Base-by-base conservation (phyloP, 64 coral and sea anemone species). In the Actinia tenebrosa region DNA sequence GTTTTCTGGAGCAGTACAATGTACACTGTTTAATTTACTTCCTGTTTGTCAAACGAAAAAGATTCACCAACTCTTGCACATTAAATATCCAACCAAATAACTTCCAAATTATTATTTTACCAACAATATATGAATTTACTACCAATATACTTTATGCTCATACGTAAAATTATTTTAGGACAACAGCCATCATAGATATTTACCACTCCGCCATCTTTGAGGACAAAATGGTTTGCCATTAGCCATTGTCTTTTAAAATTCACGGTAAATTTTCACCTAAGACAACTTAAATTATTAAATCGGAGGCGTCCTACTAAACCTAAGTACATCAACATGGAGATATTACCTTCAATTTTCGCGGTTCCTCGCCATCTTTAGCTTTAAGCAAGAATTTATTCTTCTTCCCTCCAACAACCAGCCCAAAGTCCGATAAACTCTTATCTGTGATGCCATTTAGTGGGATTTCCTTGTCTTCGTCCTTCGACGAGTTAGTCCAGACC, bases 331-430 rank as follows among this genome's bases (percentile, higher is more conserved):
- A 42, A 68, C 7, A 22, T 14, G 8, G 27, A 75, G 14, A 10
- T 30, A 13, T 43, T 61, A 92, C 90, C 90, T 87, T 92, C 43
- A 30, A 53, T 71, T 92, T 92, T 53, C 3, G 83, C 53, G 90
- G 90, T 23, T 87, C 77, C 13, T 66, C 47, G 20, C 86, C 86
- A 87, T 87, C 86, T 87, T 92, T 92, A 55, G 64, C 85, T 83
- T 87, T 87, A 27, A 92, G 58, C 37, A 83, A 45, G 86, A 92
- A 92, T 52, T 45, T 92, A 63, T 92, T 92, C 43, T 68, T 91
- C 50, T 56, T 69, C 0, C 86, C 79, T 18, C 83, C 79, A 30
- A 61, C 71, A n/a, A 60, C 64, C 3, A 92, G 53, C 4, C 90
- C 90, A 26, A 92, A 79, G 44, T 87, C 84, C 52, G 86, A 77